Conservation (phyloP, 2,888 invertebrate species). For the Saturnia japonica region DNA sequence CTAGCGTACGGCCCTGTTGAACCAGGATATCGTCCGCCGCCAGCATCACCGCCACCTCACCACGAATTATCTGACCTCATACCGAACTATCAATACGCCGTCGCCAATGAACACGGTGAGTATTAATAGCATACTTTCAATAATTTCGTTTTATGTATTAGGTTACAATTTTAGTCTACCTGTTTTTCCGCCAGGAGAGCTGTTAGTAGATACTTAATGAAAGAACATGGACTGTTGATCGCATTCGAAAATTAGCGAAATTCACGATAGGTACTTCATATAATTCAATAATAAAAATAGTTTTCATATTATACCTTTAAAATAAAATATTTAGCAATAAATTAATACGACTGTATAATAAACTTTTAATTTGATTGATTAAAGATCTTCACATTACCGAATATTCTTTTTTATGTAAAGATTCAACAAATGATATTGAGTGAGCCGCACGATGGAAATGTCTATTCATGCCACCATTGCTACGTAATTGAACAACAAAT, state of each 20-base stretch:
- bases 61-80: constrained; percentile 71
- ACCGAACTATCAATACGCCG: constrained; percentile 75
- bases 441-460: too few relatives aligned
- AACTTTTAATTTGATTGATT: neutral
- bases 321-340: too few relatives aligned
- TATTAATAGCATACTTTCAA: constrained; percentile 27
- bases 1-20: constrained; percentile 65
- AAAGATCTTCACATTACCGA: neutral
- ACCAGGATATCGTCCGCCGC: constrained; percentile 60
- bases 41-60: constrained; percentile 59
- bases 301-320: too few relatives aligned
- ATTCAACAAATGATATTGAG: too few relatives aligned
- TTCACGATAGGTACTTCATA: neutral
- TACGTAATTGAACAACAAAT: too few relatives aligned
- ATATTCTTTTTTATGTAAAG: too few relatives aligned
- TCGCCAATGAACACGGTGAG: constrained; percentile 76
- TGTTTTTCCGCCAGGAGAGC: neutral
- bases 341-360: neutral
- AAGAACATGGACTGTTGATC: neutral
- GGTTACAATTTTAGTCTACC: too few relatives aligned
- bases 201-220: neutral
- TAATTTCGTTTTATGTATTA: too few relatives aligned
- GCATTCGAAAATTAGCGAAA: neutral
- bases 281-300: too few relatives aligned
- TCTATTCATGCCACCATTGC: too few relatives aligned